Evolutionary conservation across 35 echinoderm and acorn worm genomes (phyloP).

Genomic region (Patiria miniata): DNA sequence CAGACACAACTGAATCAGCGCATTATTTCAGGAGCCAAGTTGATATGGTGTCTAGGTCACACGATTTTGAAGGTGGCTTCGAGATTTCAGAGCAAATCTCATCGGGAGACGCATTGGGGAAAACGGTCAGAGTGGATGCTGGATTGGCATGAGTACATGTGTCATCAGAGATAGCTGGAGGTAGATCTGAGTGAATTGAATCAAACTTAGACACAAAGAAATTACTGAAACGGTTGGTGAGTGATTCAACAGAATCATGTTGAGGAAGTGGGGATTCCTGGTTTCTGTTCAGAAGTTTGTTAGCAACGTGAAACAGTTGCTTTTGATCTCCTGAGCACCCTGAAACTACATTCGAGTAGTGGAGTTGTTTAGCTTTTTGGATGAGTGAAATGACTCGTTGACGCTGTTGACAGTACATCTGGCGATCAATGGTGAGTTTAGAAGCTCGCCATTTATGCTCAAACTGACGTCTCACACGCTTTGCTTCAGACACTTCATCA

Average conservation of each 20-base stretch:
- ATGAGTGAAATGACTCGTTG: slow-evolving; percentile 27
- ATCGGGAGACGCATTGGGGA: not conserved
- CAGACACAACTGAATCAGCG: slow-evolving; percentile 3
- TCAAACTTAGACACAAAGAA: slow-evolving; percentile 31
- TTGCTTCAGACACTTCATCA: too few relatives aligned
- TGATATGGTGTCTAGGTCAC: slow-evolving; percentile 40
- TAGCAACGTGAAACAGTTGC: too few relatives aligned
- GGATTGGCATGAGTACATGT: not conserved
- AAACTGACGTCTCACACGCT: too few relatives aligned
- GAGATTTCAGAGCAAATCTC: not conserved
- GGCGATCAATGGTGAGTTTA: slow-evolving; percentile 28
- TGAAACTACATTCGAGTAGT: slow-evolving; percentile 3
- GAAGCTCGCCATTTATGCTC: slow-evolving; percentile 43
- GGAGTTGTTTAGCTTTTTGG: slow-evolving; percentile 12
- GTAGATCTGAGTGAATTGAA: not conserved
- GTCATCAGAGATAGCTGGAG: not conserved
- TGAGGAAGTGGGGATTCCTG: slow-evolving; percentile 14
- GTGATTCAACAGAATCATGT: not conserved
- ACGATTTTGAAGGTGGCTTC: slow-evolving; percentile 11
- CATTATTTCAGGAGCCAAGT: slow-evolving; percentile 41
- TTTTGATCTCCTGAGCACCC: too few relatives aligned
- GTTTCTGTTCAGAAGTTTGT: slow-evolving; percentile 13
- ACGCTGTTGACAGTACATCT: slow-evolving; percentile 10
- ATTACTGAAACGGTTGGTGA: not conserved
- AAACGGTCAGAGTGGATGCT: not conserved